Conservation (phyloP, 1,140 invertebrate genomes). For the Pachypsylla venusta region DNA sequence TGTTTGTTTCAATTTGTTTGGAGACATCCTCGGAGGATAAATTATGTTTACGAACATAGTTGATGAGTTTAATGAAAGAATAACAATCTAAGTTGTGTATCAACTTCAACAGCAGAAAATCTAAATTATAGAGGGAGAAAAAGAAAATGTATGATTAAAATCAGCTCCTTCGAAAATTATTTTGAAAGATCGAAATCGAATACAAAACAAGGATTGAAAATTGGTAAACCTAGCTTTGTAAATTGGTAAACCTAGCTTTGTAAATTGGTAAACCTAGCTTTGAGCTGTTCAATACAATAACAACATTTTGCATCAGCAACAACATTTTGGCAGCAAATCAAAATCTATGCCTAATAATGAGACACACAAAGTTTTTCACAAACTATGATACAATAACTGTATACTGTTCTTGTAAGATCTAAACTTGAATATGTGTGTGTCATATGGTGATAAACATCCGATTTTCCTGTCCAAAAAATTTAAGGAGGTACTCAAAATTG, state of each 20-base stretch:
- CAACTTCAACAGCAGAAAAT: slow-evolving; percentile 46
- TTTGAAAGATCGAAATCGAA: too few relatives aligned
- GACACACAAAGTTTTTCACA: too few relatives aligned
- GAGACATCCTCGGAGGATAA: slow-evolving; percentile 32
- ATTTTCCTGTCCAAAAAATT: too few relatives aligned
- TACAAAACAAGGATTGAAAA: not conserved
- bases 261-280: not conserved
- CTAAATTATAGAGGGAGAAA: slow-evolving; percentile 35
- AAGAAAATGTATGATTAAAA: not conserved
- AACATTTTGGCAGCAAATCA: too few relatives aligned
- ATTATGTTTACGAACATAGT: slow-evolving; percentile 58
- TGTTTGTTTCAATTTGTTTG: not conserved
- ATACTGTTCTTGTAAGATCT: too few relatives aligned
- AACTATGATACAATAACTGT: too few relatives aligned
- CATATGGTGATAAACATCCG: too few relatives aligned
- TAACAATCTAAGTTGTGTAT: slow-evolving; percentile 66
- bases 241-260: not conserved
- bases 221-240: not conserved
- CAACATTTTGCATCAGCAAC: too few relatives aligned
- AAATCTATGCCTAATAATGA: too few relatives aligned
- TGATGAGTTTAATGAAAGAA: slow-evolving; percentile 74
- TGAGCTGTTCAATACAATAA: not conserved
- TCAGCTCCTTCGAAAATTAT: not conserved
- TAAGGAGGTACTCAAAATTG: too few relatives aligned
- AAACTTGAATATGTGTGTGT: too few relatives aligned